A percentile compares a stretch with the other conserved stretches of the same genome.
Evolutionary conservation across 2,888 invertebrate genomes (phyloP).

Genomic region (Eilema caniola): DNA sequence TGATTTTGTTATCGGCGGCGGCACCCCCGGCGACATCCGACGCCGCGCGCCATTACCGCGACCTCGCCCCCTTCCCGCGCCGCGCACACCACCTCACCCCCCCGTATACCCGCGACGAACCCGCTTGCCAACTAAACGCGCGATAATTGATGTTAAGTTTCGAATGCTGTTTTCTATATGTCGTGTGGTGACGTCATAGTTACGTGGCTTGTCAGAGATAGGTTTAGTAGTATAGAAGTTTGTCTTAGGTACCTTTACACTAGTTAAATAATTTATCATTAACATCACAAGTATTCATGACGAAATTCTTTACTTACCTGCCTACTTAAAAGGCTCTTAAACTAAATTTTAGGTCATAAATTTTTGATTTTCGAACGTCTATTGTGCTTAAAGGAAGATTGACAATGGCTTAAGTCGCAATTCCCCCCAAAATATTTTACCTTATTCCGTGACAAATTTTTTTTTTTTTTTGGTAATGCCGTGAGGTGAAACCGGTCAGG

Average conservation of each 20-base stretch:
- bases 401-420: no score
- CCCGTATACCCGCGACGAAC: slow-evolving; percentile 39
- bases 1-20: slow-evolving; percentile 85
- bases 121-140: slow-evolving; percentile 53
- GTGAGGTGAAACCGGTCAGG: no score
- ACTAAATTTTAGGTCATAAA: neutral
- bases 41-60: slow-evolving; percentile 81
- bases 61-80: slow-evolving; percentile 55
- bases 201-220: slow-evolving; percentile 15
- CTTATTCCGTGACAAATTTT: no score
- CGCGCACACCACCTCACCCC: slow-evolving; percentile 33
- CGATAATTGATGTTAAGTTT: slow-evolving; percentile 54
- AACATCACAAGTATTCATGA: no score
- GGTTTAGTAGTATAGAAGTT: neutral
- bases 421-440: no score
- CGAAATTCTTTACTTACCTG: neutral
- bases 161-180: slow-evolving; percentile 27
- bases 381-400: no score
- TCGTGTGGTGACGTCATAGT: slow-evolving; percentile 37
- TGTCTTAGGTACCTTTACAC: no score
- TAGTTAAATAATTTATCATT: no score
- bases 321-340: neutral
- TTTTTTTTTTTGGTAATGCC: no score
- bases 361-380: neutral
- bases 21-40: slow-evolving; percentile 84